Conservation (phyloP, 2,797 vertebrate species). For the Cercopithecus diana region DNA sequence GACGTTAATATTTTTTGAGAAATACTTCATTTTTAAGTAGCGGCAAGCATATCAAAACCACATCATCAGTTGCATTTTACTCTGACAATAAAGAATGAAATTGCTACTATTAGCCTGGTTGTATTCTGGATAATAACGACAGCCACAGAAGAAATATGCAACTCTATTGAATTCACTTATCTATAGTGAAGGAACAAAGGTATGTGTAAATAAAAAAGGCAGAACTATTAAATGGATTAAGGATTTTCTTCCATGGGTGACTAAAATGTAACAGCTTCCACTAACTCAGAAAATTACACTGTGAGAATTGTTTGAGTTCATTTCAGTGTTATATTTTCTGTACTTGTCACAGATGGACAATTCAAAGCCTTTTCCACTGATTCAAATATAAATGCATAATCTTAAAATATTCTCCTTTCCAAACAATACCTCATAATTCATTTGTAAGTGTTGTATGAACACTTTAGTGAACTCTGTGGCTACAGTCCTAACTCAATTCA, state of each 20-base stretch:
- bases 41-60: neutral
- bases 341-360: neutral
- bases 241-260: conserved; percentile 36
- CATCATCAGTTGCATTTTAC: conserved; percentile 8
- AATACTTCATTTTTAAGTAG: conserved; percentile 31
- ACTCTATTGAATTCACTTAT: neutral
- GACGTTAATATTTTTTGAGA: conserved; percentile 1
- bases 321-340: conserved; percentile 41
- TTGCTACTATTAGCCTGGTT: neutral
- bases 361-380: conserved; percentile 38
- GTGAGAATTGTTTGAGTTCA: neutral
- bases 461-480: neutral
- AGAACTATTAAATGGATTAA: conserved; percentile 42
- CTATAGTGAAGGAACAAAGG: neutral
- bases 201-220: conserved; percentile 40
- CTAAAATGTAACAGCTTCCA: conserved; percentile 24
- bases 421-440: neutral
- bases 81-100: conserved; percentile 32
- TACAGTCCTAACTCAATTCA: neutral
- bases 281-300: conserved; percentile 24
- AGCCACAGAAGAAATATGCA: neutral
- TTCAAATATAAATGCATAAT: conserved; percentile 27
- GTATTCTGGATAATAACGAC: neutral
- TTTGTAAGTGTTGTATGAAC: neutral
- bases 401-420: conserved; percentile 36